These are phyloP conservation scores for Heliothis subflexa DNA, from an alignment of 1,140 invertebrate genomes.

Conservation along the genomic window DNA sequence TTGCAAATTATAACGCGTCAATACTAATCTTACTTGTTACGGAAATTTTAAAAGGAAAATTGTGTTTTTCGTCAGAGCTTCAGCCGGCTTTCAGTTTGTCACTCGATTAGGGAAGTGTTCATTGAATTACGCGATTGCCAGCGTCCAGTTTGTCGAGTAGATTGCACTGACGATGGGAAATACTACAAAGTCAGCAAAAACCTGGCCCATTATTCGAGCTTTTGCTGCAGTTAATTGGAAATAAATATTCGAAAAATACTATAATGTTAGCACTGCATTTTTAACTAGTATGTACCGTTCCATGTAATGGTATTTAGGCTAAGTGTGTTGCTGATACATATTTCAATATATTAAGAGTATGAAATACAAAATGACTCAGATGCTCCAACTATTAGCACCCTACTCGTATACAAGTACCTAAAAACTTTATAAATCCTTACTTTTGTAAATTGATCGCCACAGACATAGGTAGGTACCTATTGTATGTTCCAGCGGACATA, in stretches of 20 bases:
- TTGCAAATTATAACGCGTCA: conserved; percentile 26
- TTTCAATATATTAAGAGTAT: too few relatives aligned
- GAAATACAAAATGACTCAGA: too few relatives aligned
- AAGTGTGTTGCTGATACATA: too few relatives aligned
- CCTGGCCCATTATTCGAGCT: conserved; percentile 32
- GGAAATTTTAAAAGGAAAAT: conserved; percentile 54
- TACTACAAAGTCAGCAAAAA: conserved; percentile 59
- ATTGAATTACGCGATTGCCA: conserved; percentile 81
- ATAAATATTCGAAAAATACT: conserved; percentile 52
- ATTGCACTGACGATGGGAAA: conserved; percentile 73
- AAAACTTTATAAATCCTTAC: too few relatives aligned
- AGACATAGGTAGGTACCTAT: too few relatives aligned
- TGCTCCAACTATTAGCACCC: too few relatives aligned
- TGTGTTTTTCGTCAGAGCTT: conserved; percentile 60
- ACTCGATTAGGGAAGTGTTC: conserved; percentile 80
- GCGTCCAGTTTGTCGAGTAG: conserved; percentile 72
- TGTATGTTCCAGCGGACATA: too few relatives aligned
- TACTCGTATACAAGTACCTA: too few relatives aligned
- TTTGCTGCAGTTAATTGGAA: conserved; percentile 57
- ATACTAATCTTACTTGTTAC: conserved; percentile 37
- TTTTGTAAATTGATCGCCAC: too few relatives aligned
- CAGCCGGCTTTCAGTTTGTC: conserved; percentile 63
- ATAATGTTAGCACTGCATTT: background rate
- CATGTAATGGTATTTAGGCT: too few relatives aligned
- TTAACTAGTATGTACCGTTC: too few relatives aligned